A percentile compares a stretch with the other conserved stretches of the same genome.
phyloP scores from a whole-genome alignment of 64 coral and sea anemone species.

The Dendronephthya gigantea region DNA sequence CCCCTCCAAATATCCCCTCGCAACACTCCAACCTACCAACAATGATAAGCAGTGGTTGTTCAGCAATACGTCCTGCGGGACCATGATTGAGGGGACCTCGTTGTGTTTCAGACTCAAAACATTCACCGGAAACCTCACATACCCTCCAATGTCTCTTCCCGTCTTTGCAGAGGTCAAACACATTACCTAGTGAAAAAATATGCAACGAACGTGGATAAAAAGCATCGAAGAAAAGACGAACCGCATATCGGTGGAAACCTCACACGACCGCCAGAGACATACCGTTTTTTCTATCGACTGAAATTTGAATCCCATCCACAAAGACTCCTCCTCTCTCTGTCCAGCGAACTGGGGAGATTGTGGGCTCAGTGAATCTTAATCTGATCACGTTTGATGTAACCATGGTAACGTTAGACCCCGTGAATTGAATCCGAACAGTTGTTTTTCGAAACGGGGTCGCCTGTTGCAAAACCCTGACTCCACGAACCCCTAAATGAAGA shows the following conservation, averaged over 20 bases:
- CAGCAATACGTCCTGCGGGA: constrained; percentile 45
- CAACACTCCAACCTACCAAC: constrained; percentile 11
- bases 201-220: background rate
- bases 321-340: constrained; percentile 27
- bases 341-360: constrained; percentile 75
- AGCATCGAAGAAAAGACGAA: background rate
- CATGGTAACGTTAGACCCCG: constrained; percentile 23
- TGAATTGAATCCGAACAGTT: constrained; percentile 45
- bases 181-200: background rate
- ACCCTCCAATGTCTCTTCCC: background rate
- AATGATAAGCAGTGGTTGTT: constrained; percentile 50
- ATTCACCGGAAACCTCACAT: background rate
- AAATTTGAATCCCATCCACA: constrained; percentile 35
- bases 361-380: constrained; percentile 61
- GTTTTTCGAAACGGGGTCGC: constrained; percentile 59
- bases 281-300: background rate
- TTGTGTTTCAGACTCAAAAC: constrained; percentile 34
- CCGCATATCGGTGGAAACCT: too few relatives aligned
- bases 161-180: background rate
- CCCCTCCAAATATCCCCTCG: background rate
- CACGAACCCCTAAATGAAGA: constrained; percentile 51
- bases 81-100: constrained; percentile 55
- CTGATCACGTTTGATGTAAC: constrained; percentile 55
- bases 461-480: constrained; percentile 74
- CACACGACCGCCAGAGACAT: too few relatives aligned